Evolutionary conservation across 92 coral and sea anemone genomes (phyloP), one percentile per base, ranked within the genome.

Genomic region (Epizoanthus ramosus): DNA sequence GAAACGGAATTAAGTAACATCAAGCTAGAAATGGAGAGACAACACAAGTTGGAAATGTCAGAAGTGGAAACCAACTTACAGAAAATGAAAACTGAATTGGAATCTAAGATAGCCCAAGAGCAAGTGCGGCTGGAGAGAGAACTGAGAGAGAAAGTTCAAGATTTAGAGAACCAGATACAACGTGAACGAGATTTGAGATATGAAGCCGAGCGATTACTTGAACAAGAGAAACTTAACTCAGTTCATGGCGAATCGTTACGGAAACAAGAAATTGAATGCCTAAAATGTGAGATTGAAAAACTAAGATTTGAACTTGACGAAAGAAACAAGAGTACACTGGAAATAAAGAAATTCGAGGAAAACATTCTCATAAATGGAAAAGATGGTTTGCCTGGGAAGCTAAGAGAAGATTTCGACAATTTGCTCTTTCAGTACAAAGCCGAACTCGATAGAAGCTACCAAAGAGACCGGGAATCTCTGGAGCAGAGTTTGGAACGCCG

Each of bases 341-440:
- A 93, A 50, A 73, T 93, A 79, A 89, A 86, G 58, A 89, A 87
- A 17, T 63, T 88, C 54, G 96, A 91, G 56, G 98, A 93, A 65
- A 86, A 76, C 9, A 82, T 93, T 73, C 86, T 89, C 47, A 75
- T 61, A 15, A 91, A 82, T 23, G 98, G 98, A 15, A 87, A 87
- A 43, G 95, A 95, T 24, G 98, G 98, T 24, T 92, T 95, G 1
- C 92, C 87, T 24, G 95, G 96, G 15, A 93, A 87, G 45, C 92
- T 95, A 8, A 92, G 89, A 33, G 98, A 92, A 64, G 98, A 95
- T 64, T 93, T 95, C 50, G 98, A 95, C 35, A 95, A 73, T 79
- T 80, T 93, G 35, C 63, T 95, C 69, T 92, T 85, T 35, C 94
- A 88, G 22, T 92, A 95, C 77, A 92, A 91, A 69, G 72, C 68